Base-by-base conservation (phyloP, 2,888 invertebrate genomes). In the Hoplodrina ambigua region DNA sequence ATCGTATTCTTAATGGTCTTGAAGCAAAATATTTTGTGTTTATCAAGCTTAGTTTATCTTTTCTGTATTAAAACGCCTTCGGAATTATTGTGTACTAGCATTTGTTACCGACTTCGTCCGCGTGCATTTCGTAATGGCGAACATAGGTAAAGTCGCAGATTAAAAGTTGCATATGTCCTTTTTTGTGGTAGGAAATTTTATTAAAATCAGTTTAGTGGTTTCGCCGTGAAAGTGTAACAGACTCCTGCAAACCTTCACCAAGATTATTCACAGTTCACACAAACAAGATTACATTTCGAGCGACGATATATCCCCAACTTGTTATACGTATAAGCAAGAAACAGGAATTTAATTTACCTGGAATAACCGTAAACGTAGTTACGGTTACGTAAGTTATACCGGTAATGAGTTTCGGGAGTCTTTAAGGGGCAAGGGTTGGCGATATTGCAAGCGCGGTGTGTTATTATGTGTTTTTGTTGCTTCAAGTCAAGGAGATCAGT, bases 291-390 rank as follows among this genome's bases (percentile, higher is more conserved):
- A 70, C 57, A 3, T 44, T 74, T 19, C 46, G 53, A 63, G 63
- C 57, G 44, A 60, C 67, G 54, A 75, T 73, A 68, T 67, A 75
- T 80, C 60, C 69, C 62, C 50, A 60, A 78, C 66, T 72, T 77
- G 80, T 77, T 75, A 53, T 25, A 50, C 10, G 75, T 65, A 69
- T 74, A 70, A 73, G 72, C 75, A 67, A 75, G 70, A 75, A 66
- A 78, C 67, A 58, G 70, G 79, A 85, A 82, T 85, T 85, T 85
- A 82, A 84, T 85, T 82, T 82, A 81, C 77, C 67, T 57, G 54
- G 70, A 68, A 62, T 84, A 75, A 79, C 68, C 56, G 64, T 70
- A 61, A 76, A 83, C 72, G 79, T 82, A 76, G 78, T 84, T 83
- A 81, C 69, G 72, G 72, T 76, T 72, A 62, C 57, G 82, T 81